These are phyloP conservation scores for Agraylea sexmaculata DNA, from an alignment of 1,140 invertebrate genomes.

Conservation along the genomic window DNA sequence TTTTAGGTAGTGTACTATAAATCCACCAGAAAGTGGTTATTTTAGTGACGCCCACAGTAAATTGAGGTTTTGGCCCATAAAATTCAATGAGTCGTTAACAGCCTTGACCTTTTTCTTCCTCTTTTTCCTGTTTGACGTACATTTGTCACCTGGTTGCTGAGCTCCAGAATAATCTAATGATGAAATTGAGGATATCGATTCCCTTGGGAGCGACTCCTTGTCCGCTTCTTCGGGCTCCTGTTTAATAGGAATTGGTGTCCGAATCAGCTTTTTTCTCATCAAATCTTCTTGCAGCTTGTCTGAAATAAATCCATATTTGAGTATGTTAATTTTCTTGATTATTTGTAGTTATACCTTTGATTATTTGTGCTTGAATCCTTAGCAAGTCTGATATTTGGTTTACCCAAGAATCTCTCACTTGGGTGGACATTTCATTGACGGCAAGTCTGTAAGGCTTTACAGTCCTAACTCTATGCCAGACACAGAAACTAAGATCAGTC, in stretches of 20 bases:
- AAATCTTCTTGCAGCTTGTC: slow-evolving; percentile 9
- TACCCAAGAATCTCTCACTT: slow-evolving; percentile 66
- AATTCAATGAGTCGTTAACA: slow-evolving; percentile 16
- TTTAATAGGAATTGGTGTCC: slow-evolving; percentile 2
- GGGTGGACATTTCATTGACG: slow-evolving; percentile 71
- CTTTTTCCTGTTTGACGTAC: slow-evolving; percentile 16
- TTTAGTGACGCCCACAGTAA: slow-evolving; percentile 15
- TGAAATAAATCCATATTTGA: slow-evolving; percentile 4
- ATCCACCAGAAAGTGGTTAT: slow-evolving; percentile 7
- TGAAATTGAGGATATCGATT: neutral
- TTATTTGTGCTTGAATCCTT: slow-evolving; percentile 79
- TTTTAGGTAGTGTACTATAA: slow-evolving; percentile 3
- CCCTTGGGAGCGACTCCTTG: neutral
- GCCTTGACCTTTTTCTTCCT: slow-evolving; percentile 20
- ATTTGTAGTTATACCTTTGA: no score
- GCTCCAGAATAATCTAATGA: neutral
- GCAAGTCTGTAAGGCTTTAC: slow-evolving; percentile 60
- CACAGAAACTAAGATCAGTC: slow-evolving; percentile 81
- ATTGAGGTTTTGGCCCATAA: slow-evolving; percentile 19
- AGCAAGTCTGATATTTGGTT: slow-evolving; percentile 71
- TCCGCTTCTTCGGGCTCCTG: neutral
- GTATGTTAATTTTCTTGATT: no score
- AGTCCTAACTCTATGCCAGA: slow-evolving; percentile 80
- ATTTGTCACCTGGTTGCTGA: slow-evolving; percentile 11
- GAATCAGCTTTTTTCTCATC: neutral